These are phyloP conservation scores for Brienomyrus longianalis DNA, from an alignment of 2,113 vertebrate species.

Conservation along the genomic window DNA sequence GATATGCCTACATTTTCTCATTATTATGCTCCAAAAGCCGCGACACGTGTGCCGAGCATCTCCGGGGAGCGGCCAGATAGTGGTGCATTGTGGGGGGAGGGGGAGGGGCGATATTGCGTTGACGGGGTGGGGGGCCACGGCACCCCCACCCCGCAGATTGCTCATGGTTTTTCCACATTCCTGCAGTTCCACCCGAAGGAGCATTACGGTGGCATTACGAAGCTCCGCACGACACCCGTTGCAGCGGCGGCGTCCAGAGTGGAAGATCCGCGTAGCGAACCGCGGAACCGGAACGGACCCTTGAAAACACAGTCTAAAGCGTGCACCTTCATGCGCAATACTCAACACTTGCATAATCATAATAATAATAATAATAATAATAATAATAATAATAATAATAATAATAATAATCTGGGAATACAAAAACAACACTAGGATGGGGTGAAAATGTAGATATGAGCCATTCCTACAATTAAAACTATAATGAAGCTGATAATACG, in stretches of 20 bases:
- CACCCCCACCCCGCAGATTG: background rate
- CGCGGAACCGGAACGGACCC: background rate
- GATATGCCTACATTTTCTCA: background rate
- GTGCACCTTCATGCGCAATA: background rate
- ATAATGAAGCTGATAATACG: background rate
- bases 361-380: background rate
- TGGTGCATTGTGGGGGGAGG: background rate
- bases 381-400: background rate
- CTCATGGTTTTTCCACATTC: background rate
- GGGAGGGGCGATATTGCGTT: background rate
- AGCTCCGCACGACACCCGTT: background rate
- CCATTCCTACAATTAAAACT: background rate
- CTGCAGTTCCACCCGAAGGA: background rate
- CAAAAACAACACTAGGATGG: background rate
- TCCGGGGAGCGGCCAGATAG: background rate
- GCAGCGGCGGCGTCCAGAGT: background rate
- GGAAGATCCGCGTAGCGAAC: background rate
- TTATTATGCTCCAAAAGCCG: background rate
- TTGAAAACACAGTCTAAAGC: background rate
- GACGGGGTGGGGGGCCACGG: background rate
- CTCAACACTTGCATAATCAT: background rate
- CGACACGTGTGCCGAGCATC: background rate
- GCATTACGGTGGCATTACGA: background rate
- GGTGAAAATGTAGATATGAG: background rate
- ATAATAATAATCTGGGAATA: background rate